Evolutionary conservation across 1,140 invertebrate genomes (phyloP).

Genomic region (Zaprionus kolodkinae): DNA sequence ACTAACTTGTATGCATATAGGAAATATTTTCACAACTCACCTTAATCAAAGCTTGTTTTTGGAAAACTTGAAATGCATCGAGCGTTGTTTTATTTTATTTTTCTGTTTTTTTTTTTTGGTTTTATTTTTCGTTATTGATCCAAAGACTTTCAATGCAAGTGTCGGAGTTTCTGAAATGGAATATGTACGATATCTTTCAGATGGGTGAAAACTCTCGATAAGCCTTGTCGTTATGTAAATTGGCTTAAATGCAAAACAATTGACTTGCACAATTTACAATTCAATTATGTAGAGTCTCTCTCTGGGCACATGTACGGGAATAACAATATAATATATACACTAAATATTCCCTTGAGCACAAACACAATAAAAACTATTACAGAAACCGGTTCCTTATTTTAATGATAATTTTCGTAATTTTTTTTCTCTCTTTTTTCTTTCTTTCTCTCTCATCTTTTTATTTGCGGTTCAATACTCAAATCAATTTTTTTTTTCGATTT

Average conservation of each 20-base stretch:
- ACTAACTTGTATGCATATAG: not conserved
- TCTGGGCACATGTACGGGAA: not conserved
- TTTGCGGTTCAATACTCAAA: constrained; percentile 17
- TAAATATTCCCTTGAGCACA: constrained; percentile 32
- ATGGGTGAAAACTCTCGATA: constrained; percentile 2
- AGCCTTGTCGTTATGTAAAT: constrained; percentile 57
- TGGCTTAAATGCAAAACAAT: constrained; percentile 34
- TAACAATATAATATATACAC: not conserved
- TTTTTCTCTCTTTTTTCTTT: not conserved
- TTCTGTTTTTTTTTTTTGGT: not conserved
- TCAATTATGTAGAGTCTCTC: constrained; percentile 49
- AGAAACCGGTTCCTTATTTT: constrained; percentile 63
- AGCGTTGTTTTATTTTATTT: constrained; percentile 24
- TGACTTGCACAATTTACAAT: constrained; percentile 26
- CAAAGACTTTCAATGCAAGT: constrained; percentile 24
- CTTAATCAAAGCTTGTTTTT: constrained; percentile 24
- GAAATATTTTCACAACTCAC: constrained; percentile 23
- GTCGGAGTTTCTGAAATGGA: constrained; percentile 28
- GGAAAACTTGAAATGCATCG: constrained; percentile 43
- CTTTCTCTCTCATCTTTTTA: constrained; percentile 18
- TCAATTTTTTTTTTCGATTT: constrained; percentile 17
- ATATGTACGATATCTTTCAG: constrained; percentile 7
- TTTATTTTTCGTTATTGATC: constrained; percentile 8
- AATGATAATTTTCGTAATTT: constrained; percentile 27
- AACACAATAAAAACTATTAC: constrained; percentile 37